Evolutionary conservation across 2,888 invertebrate species (phyloP).

Genomic region (Trichacis sp.): DNA sequence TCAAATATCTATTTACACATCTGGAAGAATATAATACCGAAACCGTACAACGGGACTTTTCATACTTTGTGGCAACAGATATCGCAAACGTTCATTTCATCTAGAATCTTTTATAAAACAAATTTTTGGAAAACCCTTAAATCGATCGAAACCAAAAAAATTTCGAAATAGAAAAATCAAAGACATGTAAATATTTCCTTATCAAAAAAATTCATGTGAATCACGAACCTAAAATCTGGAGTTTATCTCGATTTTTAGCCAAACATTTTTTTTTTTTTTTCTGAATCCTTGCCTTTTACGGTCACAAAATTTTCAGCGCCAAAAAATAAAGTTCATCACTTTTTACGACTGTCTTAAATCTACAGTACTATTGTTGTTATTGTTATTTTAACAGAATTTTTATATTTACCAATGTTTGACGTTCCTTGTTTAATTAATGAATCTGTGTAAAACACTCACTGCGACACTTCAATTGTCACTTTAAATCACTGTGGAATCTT

Average conservation of each 20-base stretch:
- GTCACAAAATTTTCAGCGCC: too few relatives aligned
- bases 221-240: too few relatives aligned
- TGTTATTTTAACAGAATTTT: too few relatives aligned
- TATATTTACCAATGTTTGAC: neutral
- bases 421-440: neutral
- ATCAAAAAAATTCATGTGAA: too few relatives aligned
- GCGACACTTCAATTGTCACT: too few relatives aligned
- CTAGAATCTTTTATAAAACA: neutral
- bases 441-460: neutral
- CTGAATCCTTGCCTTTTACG: too few relatives aligned
- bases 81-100: neutral
- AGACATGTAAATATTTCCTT: too few relatives aligned
- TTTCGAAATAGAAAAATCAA: neutral
- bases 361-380: too few relatives aligned
- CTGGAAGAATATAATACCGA: neutral
- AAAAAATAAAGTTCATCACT: too few relatives aligned
- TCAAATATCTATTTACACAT: neutral
- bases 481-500: neutral
- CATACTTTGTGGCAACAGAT: neutral
- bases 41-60: slow-evolving; percentile 1
- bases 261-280: too few relatives aligned
- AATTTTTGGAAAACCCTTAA: neutral
- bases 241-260: too few relatives aligned
- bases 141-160: neutral
- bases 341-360: too few relatives aligned